Evolutionary conservation across 92 coral and sea anemone species (phyloP), one percentile per base, ranked within the genome.

Genomic region (Palythoa heliodiscus): DNA sequence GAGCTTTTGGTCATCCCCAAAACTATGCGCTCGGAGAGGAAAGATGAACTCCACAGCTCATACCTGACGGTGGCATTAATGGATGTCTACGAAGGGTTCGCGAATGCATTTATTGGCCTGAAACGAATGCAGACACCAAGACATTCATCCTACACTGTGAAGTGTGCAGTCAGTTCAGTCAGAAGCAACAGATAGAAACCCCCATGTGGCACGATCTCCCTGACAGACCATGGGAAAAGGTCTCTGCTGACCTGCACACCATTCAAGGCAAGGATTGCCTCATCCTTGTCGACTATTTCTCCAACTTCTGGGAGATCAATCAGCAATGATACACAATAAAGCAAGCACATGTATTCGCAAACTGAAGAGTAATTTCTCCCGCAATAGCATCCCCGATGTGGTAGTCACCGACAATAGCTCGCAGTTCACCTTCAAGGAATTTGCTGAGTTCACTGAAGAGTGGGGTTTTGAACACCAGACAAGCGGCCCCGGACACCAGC

Each of bases 391-490:
- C 8, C 95, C 95, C 2, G 91, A 90, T 54, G n/a, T 83, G n/a
- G 54, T 92, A 16, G 67, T 60, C 67, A 60, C 67, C 7, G 22
- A 15, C 67, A 89, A 86, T 58, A 91, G 92, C 10, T 87, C 80
- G 38, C 92, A 88, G 38, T 91, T 91, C 70, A 24, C 86, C 6
- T 89, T 53, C 9, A 84, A 73, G 79, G 74, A 89, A 29, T 92
- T 92, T n/a, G 67, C n/a, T 1, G 23, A 69, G 37, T 90, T 87
- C 37, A 87, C 89, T 20, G 67, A n/a, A 1, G 82, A 52, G 54
- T 88, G 95, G 95, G 89, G 88, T 3, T 90, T 90, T 24, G 88
- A 92, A 63, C 93, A 90, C 86, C 23, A 85, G 16, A 52, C 89
- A 20, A 72, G 91, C 22, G 88, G 93, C 64, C 93, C 89, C 5